phyloP scores from a whole-genome alignment of 2,888 invertebrate genomes.

The Ochropleura leucogaster region DNA sequence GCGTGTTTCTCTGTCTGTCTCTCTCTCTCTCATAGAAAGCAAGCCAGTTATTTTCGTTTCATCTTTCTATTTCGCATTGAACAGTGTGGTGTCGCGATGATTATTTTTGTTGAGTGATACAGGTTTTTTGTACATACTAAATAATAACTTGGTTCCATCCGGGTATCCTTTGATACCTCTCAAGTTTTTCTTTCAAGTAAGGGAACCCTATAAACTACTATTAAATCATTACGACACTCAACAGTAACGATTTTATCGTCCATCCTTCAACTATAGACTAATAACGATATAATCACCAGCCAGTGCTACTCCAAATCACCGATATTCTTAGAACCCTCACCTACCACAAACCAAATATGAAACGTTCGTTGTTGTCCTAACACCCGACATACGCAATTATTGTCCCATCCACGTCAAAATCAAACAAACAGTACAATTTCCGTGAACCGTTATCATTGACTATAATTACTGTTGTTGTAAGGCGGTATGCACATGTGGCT shows the following conservation, averaged over 20 bases:
- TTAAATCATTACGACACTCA: neutral
- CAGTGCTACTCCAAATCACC: neutral
- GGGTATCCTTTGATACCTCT: no score
- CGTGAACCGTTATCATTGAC: slow-evolving; percentile 64
- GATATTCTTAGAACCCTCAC: slow-evolving; percentile 35
- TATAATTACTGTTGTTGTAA: slow-evolving; percentile 59
- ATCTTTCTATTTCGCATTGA: no score
- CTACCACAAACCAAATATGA: slow-evolving; percentile 37
- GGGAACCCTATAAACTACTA: no score
- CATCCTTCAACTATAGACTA: neutral
- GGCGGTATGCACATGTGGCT: slow-evolving; percentile 8
- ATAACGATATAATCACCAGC: neutral
- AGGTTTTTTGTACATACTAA: no score
- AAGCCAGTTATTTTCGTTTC: no score
- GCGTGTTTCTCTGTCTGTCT: no score
- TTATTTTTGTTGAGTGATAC: no score
- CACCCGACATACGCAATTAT: slow-evolving; percentile 50
- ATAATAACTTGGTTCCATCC: no score
- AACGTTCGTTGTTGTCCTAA: slow-evolving; percentile 35
- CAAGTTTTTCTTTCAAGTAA: no score
- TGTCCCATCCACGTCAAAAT: slow-evolving; percentile 59
- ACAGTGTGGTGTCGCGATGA: no score
- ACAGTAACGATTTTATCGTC: neutral
- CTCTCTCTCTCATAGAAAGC: no score
- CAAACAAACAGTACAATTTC: slow-evolving; percentile 64